Conservation (phyloP, 2,113 vertebrate genomes). For the Suncus etruscus region DNA sequence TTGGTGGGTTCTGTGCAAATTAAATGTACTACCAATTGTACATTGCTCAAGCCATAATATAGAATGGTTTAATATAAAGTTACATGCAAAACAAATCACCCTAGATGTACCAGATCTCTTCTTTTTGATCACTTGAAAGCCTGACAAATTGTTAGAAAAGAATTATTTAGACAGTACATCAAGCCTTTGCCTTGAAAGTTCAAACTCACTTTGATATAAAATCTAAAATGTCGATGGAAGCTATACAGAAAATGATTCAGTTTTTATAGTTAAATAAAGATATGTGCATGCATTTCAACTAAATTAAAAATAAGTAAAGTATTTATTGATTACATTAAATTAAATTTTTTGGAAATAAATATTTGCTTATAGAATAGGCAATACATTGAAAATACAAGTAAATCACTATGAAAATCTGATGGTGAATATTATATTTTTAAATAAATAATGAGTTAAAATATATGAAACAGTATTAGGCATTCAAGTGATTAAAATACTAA, state of each 20-base stretch:
- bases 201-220: constrained; percentile 44
- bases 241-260: neutral
- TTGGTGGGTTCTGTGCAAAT: no score
- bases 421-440: neutral
- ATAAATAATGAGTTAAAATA: neutral
- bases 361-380: neutral
- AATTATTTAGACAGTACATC: constrained; percentile 68
- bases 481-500: neutral
- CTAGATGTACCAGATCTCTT: neutral
- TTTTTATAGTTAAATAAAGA: constrained; percentile 17
- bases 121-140: constrained; percentile 54
- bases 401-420: neutral
- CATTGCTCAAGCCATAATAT: no score
- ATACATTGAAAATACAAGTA: neutral
- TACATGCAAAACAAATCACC: neutral
- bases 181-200: constrained; percentile 43
- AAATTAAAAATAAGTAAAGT: constrained; percentile 23
- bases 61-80: neutral
- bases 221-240: constrained; percentile 46
- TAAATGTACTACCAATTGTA: no score
- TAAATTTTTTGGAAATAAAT: neutral
- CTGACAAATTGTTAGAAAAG: constrained; percentile 64
- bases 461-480: neutral
- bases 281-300: neutral
- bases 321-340: neutral